Percentiles rank a stretch among this genome's conserved stretches.
These are phyloP conservation scores for Diarsia brunnea DNA, from an alignment of 2,888 invertebrate species.

Conservation along the genomic window DNA sequence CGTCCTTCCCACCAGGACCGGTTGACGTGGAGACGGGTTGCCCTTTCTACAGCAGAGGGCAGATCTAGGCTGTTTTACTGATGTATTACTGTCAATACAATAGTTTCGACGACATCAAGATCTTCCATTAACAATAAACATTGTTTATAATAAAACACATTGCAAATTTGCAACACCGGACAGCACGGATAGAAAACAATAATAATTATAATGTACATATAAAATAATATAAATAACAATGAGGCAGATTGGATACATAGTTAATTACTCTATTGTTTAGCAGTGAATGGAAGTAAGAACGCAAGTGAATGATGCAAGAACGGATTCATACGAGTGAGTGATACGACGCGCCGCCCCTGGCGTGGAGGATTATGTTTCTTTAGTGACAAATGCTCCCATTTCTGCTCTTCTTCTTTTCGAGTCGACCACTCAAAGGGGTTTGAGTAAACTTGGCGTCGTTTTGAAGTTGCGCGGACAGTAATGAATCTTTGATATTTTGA, in stretches of 20 bases:
- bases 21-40: not conserved
- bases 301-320: constrained; percentile 64
- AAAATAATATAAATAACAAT: constrained; percentile 74
- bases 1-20: not conserved
- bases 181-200: constrained; percentile 56
- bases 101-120: constrained; percentile 7
- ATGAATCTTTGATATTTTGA: no score
- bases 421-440: no score
- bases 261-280: constrained; percentile 80
- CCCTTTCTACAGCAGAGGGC: not conserved
- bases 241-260: constrained; percentile 75
- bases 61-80: not conserved
- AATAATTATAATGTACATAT: constrained; percentile 61
- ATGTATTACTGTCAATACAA: not conserved
- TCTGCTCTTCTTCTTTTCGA: no score
- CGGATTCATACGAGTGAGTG: constrained; percentile 10
- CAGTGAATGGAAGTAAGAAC: constrained; percentile 58
- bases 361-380: not conserved
- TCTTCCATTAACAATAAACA: constrained; percentile 10
- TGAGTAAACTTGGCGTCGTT: no score
- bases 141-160: constrained; percentile 39
- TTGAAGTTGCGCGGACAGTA: no score
- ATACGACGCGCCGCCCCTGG: not conserved
- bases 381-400: constrained; percentile 11
- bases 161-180: constrained; percentile 40